Base-by-base conservation (phyloP, 2,797 vertebrate species). In the Spizella passerina region DNA sequence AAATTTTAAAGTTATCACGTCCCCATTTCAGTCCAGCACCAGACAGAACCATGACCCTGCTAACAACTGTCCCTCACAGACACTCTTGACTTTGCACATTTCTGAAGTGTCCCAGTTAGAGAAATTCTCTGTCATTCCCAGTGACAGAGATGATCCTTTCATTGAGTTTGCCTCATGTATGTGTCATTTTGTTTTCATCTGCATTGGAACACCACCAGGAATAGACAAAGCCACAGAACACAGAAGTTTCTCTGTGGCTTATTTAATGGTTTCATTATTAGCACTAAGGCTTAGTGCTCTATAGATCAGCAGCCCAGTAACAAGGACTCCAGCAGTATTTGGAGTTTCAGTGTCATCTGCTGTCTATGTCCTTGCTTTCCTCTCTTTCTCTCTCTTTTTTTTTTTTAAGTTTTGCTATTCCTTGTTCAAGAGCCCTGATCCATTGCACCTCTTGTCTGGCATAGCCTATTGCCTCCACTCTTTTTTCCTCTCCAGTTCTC, bases 161-260 rank as follows among this genome's bases (percentile, higher is more conserved):
- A 68, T 4, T 34, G 53, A 80, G 43, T 69, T 11, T 68, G 60
- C 38, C 71, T 50, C 81, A 41, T 2, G 34, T 5, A 36, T 3
- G 21, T n/a, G 50, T 85, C 72, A 78, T 36, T 94, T 47, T 75
- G 82, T 93, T 95, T 96, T 78, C 39, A 69, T 61, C 61, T 76
- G 69, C 76, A 38, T 3, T 93, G 91, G 95, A 89, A 89, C 69
- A 57, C 11, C 44, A 77, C 90, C 88, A 95, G 69, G 39, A 92
- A 89, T 0, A 91, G 88, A 96, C 86, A 96, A 93, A 91, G 88
- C 69, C 72, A 72, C 4, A 44, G 43, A 89, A 75, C 61, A 88
- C 64, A 85, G 41, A 55, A 50, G 46, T 49, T 83, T 83, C 75
- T 92, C 88, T 85, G 79, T 46, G 90, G 84, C 72, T 75, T 56